Evolutionary conservation across 1,140 invertebrate species (phyloP), one percentile per base, ranked within the genome.

Genomic region (Plodia interpunctella): DNA sequence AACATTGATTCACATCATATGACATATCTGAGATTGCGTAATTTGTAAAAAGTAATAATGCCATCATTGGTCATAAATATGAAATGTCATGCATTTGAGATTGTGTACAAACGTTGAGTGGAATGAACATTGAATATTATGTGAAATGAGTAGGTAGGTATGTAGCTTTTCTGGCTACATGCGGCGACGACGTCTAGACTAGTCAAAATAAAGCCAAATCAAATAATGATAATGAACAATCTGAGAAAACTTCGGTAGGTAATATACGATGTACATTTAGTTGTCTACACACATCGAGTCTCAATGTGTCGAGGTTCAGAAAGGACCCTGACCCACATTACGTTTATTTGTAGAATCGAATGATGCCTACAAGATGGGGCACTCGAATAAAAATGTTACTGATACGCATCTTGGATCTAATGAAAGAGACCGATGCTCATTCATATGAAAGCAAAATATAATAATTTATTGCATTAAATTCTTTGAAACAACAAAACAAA

Each of bases 241-340:
- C 15, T 13, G 38, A 44, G 38, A 17, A 44, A 44, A 44, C 1
- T 15, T 15, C 38, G 15, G 15, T 2, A 44, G 13, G 15, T 2
- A 44, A 2, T 17, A 44, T 44, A 53, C 11, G 21, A n/a, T 20
- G 21, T n/a, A 51, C 49, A 51, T 51, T 51, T 52, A 59, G 30
- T 60, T 61, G 51, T n/a, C 19, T 53, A 53, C 19, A 62, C 65
- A 62, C 66, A 60, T 66, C 38, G 38, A 53, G 51, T n/a, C 21
- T 21, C 51, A 53, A 53, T 53, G 20, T 53, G 72, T 67, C 75
- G 63, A 79, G 76, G 73, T 72, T 74, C 66, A 68, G 60, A 53
- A 52, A 59, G 68, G 78, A 80, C 84, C 84, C 49, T 87, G 84
- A 87, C 84, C 82, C 59, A 78, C 60, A 76, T 87, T 65, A 63